Evolutionary conservation across 2,888 invertebrate species (phyloP), one percentile per base, ranked within the genome.

Genomic region (Papilio gigon): DNA sequence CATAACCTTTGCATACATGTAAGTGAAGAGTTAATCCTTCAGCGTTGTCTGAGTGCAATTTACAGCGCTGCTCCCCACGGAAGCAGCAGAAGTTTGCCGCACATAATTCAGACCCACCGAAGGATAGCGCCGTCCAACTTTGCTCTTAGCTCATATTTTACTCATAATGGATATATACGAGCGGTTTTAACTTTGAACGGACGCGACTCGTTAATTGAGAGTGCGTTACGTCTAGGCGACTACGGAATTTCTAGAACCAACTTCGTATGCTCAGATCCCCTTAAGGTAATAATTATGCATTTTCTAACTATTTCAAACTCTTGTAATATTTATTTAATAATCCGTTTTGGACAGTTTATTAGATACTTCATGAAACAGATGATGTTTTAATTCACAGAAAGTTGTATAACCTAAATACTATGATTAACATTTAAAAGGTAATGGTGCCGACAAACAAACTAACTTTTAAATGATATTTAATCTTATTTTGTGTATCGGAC

Each of bases 131-230:
- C 83, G 90, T 88, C 89, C 87, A 92, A 91, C 91, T 91, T 90
- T 88, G 83, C 91, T 90, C 91, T 91, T 91, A 83, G 80, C 84
- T 79, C 90, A 89, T 90, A 91, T 91, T 88, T 91, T 88, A 88
- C 86, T 86, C 85, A 79, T 85, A 91, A 91, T 87, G 88, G 88
- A 85, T 90, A 90, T 88, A 84, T 89, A 90, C 82, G 88, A 76
- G 84, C 76, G 84, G 86, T 84, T 81, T 81, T 80, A 90, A 90
- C 88, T 90, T 86, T 78, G 75, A 75, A 77, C 78, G 78, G 76
- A 76, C 78, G 78, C 77, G 83, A 84, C 84, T 84, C 78, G 74
- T 80, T 90, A 90, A 90, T 89, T 90, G 90, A 75, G 82, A 90
- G 87, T 88, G 87, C 86, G 89, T 88, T 81, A 81, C 82, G 81